Conservation (phyloP, 1,140 invertebrate genomes). For the Dinoponera quadriceps region DNA sequence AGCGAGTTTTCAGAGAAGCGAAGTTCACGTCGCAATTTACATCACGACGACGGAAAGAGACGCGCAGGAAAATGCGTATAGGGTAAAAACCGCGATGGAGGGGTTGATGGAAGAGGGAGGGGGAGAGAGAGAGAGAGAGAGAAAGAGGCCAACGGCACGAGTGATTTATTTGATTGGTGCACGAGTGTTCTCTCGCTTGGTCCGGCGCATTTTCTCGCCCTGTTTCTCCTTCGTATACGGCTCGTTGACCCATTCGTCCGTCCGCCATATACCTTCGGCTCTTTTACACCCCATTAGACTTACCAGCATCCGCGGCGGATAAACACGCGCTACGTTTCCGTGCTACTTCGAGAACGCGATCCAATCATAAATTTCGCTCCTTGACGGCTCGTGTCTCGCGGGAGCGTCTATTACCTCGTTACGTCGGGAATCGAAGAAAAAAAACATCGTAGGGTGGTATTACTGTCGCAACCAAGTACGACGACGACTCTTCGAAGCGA, state of each 20-base stretch:
- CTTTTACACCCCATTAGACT: conserved; percentile 71
- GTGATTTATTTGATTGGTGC: conserved; percentile 61
- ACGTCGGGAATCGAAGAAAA: conserved; percentile 22
- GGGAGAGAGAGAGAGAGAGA: too few relatives aligned
- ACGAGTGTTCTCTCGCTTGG: conserved; percentile 10
- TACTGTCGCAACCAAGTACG: conserved; percentile 14
- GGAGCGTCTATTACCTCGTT: conserved; percentile 40
- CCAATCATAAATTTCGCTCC: conserved; percentile 59
- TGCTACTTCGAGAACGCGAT: conserved; percentile 38
- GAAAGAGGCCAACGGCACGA: conserved; percentile 14
- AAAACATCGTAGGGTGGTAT: conserved; percentile 18
- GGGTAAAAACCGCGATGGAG: conserved; percentile 10
- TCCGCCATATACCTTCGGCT: conserved; percentile 57
- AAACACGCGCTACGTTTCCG: conserved; percentile 20
- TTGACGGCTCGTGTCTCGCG: conserved; percentile 11
- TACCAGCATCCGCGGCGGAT: conserved; percentile 56
- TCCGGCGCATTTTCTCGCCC: conserved; percentile 57
- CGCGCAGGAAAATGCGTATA: conserved; percentile 22
- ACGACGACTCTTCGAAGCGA: not conserved
- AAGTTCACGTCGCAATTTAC: conserved; percentile 25
- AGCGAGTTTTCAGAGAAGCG: not conserved
- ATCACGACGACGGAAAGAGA: conserved; percentile 22
- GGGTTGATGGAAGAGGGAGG: too few relatives aligned
- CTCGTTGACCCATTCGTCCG: conserved; percentile 65
- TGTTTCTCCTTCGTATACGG: conserved; percentile 60